Evolutionary conservation across 2,797 vertebrate species (phyloP).

Genomic region (Enteromius radiatus): DNA sequence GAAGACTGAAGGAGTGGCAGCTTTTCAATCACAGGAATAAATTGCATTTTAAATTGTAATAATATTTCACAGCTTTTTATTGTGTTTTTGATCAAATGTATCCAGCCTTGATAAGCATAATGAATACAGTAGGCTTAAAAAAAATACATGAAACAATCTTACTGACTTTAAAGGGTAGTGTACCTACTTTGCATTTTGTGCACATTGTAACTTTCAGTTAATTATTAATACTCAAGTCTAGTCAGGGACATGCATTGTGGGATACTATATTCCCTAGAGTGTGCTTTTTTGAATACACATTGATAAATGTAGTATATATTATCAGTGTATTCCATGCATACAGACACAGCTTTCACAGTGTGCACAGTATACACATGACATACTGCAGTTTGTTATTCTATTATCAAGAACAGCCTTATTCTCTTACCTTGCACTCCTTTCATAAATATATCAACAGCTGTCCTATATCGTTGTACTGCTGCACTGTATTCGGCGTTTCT

Average conservation of each 20-base stretch:
- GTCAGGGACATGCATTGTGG: conserved; percentile 2
- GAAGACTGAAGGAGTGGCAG: neutral
- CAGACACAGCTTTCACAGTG: neutral
- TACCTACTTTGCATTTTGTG: neutral
- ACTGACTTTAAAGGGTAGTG: neutral
- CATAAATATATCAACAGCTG: conserved; percentile 85
- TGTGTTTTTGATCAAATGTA: neutral
- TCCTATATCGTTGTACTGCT: conserved; percentile 82
- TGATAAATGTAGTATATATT: neutral
- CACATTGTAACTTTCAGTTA: neutral
- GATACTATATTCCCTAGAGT: neutral
- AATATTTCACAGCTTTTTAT: neutral
- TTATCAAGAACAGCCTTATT: neutral
- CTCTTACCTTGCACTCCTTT: conserved; percentile 82
- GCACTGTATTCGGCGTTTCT: conserved; percentile 78
- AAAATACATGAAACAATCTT: neutral
- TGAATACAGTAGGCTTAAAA: no score
- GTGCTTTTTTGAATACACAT: neutral
- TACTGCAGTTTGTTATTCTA: neutral
- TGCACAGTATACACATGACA: no score
- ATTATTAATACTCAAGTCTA: neutral
- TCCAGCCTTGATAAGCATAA: neutral
- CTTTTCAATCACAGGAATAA: neutral
- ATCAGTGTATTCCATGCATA: neutral
- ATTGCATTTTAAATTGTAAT: neutral